These are phyloP conservation scores for Datnioides undecimradiatus DNA, from an alignment of 2,113 vertebrate species.

Conservation along the genomic window DNA sequence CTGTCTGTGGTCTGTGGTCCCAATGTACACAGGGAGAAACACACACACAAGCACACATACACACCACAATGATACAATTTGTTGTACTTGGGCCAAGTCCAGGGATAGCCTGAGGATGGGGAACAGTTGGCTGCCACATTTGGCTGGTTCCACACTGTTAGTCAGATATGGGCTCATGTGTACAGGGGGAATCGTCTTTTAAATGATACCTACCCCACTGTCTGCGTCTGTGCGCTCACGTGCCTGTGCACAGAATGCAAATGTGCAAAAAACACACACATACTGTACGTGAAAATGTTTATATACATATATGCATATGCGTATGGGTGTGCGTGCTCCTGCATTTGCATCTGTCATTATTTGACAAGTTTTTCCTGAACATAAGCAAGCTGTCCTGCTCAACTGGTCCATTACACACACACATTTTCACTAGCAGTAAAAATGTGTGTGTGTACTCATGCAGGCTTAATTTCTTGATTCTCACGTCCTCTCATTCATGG, in stretches of 20 bases:
- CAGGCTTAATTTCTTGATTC: slow-evolving; percentile 70
- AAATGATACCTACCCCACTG: slow-evolving; percentile 78
- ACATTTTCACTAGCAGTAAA: slow-evolving; percentile 38
- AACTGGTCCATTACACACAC: slow-evolving; percentile 76
- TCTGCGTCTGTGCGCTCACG: slow-evolving; percentile 35
- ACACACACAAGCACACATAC: slow-evolving; percentile 37
- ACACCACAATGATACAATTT: slow-evolving; percentile 61
- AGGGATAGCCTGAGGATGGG: slow-evolving; percentile 78
- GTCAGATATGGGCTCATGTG: slow-evolving; percentile 81
- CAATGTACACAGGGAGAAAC: slow-evolving; percentile 16
- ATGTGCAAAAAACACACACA: slow-evolving; percentile 36
- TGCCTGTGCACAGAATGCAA: slow-evolving; percentile 39
- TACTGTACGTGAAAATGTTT: slow-evolving; percentile 40
- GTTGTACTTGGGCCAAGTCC: slow-evolving; percentile 75
- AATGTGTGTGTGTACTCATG: slow-evolving; percentile 66
- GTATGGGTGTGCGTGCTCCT: not conserved
- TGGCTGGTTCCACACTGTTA: slow-evolving; percentile 84
- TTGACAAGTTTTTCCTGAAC: slow-evolving; percentile 65
- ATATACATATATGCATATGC: slow-evolving; percentile 12
- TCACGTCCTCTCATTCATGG: slow-evolving; percentile 41
- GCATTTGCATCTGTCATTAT: slow-evolving; percentile 59
- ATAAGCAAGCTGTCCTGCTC: slow-evolving; percentile 81
- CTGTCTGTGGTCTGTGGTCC: slow-evolving; percentile 20
- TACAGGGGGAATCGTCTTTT: slow-evolving; percentile 74
- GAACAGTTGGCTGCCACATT: slow-evolving; percentile 85